Evolutionary conservation across 2,888 invertebrate species (phyloP), one percentile per base, ranked within the genome.

Genomic region (Drosophila cognata): DNA sequence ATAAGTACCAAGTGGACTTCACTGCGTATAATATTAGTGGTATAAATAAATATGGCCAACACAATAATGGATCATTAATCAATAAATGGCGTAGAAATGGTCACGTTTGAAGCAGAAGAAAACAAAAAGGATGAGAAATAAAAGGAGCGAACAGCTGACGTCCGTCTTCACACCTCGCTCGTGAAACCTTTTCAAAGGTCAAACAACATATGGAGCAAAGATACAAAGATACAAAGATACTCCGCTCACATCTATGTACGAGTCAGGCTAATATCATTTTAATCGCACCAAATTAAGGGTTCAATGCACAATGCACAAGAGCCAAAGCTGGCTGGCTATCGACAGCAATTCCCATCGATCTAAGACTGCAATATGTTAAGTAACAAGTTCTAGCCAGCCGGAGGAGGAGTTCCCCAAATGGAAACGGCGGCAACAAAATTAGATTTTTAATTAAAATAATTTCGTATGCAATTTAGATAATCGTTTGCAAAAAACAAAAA

Each of bases 391-490:
- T 61, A 16, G 13, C 36, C 43, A 60, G 65, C 36, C 57, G 77
- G 72, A 64, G 81, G 63, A 66, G 33, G 10, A 53, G 55, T 46
- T 35, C 21, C 31, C 50, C 29, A 56, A 35, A 31, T 13, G n/a
- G 21, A 38, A 55, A n/a, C 65, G 72, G 79, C 66, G 52, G 71
- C 73, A 74, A 81, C 82, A 91, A 93, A 92, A 92, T 93, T 92
- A 91, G 92, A 92, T 92, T 93, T 92, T 93, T 93, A 93, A 93
- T 93, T 93, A 93, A 93, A 93, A 93, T 93, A 93, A 93, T 93
- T 93, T 93, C 88, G 89, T 92, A 93, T 93, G 93, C 93, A 93
- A 93, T 93, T 93, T 93, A 93, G 92, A 93, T 93, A 93, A 93
- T 93, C 93, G 93, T 90, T 92, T 87, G 88, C 85, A 69, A 81